Evolutionary conservation across 2,888 invertebrate species (phyloP).

Genomic region (Danaus chrysippus): DNA sequence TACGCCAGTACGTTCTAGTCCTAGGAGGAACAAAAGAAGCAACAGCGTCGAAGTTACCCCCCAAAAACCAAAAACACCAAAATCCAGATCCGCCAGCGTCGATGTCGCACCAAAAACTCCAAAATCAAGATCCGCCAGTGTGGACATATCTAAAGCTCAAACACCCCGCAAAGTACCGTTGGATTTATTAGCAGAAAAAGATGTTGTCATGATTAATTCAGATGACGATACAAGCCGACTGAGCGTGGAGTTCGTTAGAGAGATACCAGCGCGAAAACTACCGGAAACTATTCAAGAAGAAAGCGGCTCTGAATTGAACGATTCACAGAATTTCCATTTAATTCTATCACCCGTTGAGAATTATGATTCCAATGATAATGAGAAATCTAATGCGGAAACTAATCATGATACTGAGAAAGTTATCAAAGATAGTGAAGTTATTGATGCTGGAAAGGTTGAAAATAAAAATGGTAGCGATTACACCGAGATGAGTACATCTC

Average conservation of each 20-base stretch:
- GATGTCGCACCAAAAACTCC: conserved; percentile 59
- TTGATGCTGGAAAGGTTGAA: conserved; percentile 47
- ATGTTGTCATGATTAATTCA: conserved; percentile 33
- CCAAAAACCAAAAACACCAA: conserved; percentile 62
- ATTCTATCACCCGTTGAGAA: conserved; percentile 54
- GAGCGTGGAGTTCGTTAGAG: conserved; percentile 52
- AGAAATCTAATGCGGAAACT: conserved; percentile 33
- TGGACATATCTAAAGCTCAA: conserved; percentile 50
- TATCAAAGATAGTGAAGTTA: conserved; percentile 49
- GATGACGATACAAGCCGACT: conserved; percentile 44
- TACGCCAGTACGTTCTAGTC: conserved; percentile 58
- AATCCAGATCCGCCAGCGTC: conserved; percentile 64
- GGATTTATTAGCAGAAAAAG: conserved; percentile 38
- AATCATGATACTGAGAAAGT: conserved; percentile 57
- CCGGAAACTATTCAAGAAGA: conserved; percentile 56
- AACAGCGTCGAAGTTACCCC: conserved; percentile 61
- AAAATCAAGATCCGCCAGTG: conserved; percentile 65
- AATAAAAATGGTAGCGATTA: conserved; percentile 54
- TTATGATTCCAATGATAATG: conserved; percentile 27
- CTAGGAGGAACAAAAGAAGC: conserved; percentile 60
- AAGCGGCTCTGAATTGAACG: conserved; percentile 51
- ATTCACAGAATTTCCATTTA: conserved; percentile 68
- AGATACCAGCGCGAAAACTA: conserved; percentile 46
- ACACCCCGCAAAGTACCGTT: conserved; percentile 46
- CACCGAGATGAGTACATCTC: conserved; percentile 53